Evolutionary conservation across 1,140 invertebrate genomes (phyloP), one percentile per base, ranked within the genome.

Genomic region (Tetramorium alpestre): DNA sequence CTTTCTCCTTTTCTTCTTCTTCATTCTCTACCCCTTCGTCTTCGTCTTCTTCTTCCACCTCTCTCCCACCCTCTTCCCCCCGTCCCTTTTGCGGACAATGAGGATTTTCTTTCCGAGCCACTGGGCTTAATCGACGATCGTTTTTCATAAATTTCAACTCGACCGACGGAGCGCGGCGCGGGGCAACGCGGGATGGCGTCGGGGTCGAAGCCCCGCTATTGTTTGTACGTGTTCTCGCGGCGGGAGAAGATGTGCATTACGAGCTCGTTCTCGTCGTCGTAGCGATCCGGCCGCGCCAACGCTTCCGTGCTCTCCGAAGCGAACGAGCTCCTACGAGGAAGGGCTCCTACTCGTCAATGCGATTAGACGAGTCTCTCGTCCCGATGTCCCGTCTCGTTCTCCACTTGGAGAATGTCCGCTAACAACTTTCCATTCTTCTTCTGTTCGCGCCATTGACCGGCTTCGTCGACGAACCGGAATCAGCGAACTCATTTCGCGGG

Each of bases 91-190:
- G 78, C 88, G 76, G 88, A 86, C 84, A 88, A 88, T 75, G 85
- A 88, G 70, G 62, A 89, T 86, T 87, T 87, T 89, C 76, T 82
- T 89, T 90, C 70, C 70, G 54, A 78, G 60, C 75, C 70, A 72
- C 54, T 65, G 62, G 49, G 77, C 87, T 87, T 88, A 78, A 90
- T 89, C 87, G 88, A 82, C 84, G 64, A 90, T 82, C 62, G 84
- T 87, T 90, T 90, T 90, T 89, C 87, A 87, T 87, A 87, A 89
- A 90, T 89, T 89, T 89, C 87, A 78, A 78, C 38, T 67, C 56
- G 51, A 87, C 49, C 51, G 60, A 16, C 18, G n/a, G 13, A 18
- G 38, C 0, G 33, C 11, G 41, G 62, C 49, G 56, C 4, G 16
- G 51, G 76, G 56, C 44, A 6, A 22, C 73, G 38, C 13, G 11